Percentiles rank a stretch among this genome's conserved stretches.
Conservation (phyloP, 2,888 invertebrate species). For the Drosophila robusta region DNA sequence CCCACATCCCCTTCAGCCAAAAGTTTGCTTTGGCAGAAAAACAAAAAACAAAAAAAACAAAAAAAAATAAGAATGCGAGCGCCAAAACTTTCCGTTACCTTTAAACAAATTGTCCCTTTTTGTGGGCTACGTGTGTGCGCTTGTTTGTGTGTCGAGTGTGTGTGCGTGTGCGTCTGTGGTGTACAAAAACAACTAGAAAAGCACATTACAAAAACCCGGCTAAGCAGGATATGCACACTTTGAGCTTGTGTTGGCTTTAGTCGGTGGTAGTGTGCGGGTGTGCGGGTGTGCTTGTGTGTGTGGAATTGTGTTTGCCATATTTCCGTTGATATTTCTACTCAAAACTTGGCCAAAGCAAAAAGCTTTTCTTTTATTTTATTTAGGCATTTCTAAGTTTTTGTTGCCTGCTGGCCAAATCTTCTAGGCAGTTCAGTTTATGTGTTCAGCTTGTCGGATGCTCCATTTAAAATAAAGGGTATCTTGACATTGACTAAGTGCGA, state of each 20-base stretch:
- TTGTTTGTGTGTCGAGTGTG: constrained; percentile 4
- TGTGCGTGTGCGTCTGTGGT: constrained; percentile 14
- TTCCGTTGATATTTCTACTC: constrained; percentile 69
- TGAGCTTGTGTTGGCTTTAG: constrained; percentile 52
- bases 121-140: constrained; percentile 31
- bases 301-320: constrained; percentile 63
- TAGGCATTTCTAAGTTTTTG: constrained; percentile 45
- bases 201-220: constrained; percentile 70
- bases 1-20: background rate
- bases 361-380: constrained; percentile 46
- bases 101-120: constrained; percentile 75
- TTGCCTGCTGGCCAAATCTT: constrained; percentile 39
- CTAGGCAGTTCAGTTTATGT: constrained; percentile 35
- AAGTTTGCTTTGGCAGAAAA: constrained; percentile 9
- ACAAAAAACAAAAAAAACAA: constrained; percentile 13
- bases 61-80: constrained; percentile 37
- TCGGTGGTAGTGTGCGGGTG: constrained; percentile 5
- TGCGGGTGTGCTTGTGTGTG: constrained; percentile 24
- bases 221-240: constrained; percentile 72
- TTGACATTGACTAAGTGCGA: background rate
- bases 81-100: constrained; percentile 72
- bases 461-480: too few species aligned
- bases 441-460: background rate
- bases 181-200: constrained; percentile 44
- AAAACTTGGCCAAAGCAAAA: constrained; percentile 46